Evolutionary conservation across 2,113 vertebrate species (phyloP), one percentile per base, ranked within the genome.

Genomic region (Nerophis ophidion): DNA sequence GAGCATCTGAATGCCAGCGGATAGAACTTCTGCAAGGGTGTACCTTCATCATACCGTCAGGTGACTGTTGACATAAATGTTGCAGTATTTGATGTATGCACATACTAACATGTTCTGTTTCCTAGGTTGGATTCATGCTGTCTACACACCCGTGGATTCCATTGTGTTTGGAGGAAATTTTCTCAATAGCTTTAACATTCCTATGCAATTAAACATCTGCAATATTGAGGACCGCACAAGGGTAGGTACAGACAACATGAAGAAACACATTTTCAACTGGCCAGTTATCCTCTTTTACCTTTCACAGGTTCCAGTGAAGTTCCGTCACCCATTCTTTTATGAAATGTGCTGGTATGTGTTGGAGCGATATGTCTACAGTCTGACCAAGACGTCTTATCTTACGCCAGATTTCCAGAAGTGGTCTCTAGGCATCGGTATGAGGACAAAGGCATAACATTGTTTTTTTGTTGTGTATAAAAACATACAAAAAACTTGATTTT

Each of bases 321-420:
- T 98, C 46, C 95, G 97, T 50, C 98, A 95, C 60, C 97, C 96
- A 1, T 99, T 99, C 81, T 99, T 92, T 67, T 98, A 95, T 0
- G 97, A 98, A 87, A 98, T 98, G 97, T 96, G 94, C 65, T 99
- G 96, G 96, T 99, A 98, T 0, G 97, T 98, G 78, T 84, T 99
- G 85, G 96, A 98, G 70, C 91, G 96, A 56, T 99, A 98, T 0
- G 89, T 98, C 57, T 98, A 94, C 88, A 94, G 95, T 74, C 84
- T 98, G 76, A 98, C 96, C 48, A 91, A 83, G 81, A 92, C 84
- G 38, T 98, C 96, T 1, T 93, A 98, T 68, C 90, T 99, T 38
- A 98, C 95, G 5, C 93, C 95, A 68, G 95, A 99, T 71, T 99
- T 96, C 80, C 96, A 99, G 86, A 98, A 94, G 63, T 91, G 97